These are phyloP conservation scores for Celastrina argiolus DNA, from an alignment of 2,888 invertebrate species.

Conservation along the genomic window DNA sequence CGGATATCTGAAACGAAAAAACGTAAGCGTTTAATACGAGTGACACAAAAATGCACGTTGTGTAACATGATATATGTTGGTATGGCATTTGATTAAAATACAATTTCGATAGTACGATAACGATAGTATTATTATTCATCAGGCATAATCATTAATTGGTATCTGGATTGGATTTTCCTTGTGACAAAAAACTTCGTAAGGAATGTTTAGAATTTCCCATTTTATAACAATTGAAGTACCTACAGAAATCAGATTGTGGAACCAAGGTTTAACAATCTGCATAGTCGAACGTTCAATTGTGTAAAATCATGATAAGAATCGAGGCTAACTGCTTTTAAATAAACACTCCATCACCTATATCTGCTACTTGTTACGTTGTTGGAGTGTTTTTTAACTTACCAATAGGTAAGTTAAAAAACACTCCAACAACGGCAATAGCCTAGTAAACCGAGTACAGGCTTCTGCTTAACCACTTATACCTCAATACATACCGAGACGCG, in stretches of 20 bases:
- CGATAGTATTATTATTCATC: not conserved
- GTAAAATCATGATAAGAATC: not conserved
- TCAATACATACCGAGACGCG: no score
- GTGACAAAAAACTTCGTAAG: no score
- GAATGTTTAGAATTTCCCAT: no score
- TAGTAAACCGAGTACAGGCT: no score
- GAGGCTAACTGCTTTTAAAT: constrained; percentile 12
- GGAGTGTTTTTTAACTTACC: no score
- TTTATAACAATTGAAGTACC: no score
- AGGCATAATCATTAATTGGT: no score
- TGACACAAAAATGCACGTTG: not conserved
- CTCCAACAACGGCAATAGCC: no score
- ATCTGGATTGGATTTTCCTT: not conserved
- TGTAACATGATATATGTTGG: not conserved
- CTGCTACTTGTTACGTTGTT: not conserved
- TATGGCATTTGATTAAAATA: not conserved
- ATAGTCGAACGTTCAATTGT: not conserved
- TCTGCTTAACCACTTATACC: no score
- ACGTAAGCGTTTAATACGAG: not conserved
- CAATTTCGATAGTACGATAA: not conserved
- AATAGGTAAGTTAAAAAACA: no score
- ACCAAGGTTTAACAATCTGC: not conserved
- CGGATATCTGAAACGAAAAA: constrained; percentile 28
- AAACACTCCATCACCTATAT: not conserved
- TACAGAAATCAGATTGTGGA: not conserved